phyloP scores from a whole-genome alignment of 2,888 invertebrate species.

The Erebia ligea region DNA sequence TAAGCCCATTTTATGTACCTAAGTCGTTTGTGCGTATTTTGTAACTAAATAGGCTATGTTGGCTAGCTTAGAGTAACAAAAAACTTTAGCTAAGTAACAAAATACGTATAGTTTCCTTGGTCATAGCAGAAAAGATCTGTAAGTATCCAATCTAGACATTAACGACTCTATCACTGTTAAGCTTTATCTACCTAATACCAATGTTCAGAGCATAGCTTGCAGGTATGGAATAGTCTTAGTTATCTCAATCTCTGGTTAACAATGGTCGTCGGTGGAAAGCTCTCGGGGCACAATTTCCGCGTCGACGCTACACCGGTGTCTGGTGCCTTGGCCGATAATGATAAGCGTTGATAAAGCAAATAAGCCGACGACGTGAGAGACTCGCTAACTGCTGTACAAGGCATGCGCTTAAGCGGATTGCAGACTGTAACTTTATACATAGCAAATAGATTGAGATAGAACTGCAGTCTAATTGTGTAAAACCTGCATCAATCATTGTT shows the following conservation, averaged over 20 bases:
- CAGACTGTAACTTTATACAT: not conserved
- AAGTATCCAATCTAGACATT: not conserved
- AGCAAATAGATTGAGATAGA: not conserved
- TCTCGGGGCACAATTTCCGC: constrained; percentile 31
- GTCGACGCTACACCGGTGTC: constrained; percentile 23
- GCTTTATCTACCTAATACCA: not conserved
- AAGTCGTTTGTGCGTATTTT: too few relatives aligned
- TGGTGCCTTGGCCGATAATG: constrained; percentile 27
- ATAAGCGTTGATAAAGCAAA: constrained; percentile 43
- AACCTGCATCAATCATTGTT: too few relatives aligned
- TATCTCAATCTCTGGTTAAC: not conserved
- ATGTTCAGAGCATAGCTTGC: not conserved
- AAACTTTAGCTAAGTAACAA: not conserved
- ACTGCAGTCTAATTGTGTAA: too few relatives aligned
- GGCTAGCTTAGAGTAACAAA: too few relatives aligned
- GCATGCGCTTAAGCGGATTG: constrained; percentile 17
- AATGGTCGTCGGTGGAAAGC: not conserved
- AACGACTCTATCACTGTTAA: not conserved
- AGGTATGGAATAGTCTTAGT: not conserved
- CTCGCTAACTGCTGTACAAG: constrained; percentile 11
- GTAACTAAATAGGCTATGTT: too few relatives aligned
- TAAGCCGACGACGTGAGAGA: constrained; percentile 29
- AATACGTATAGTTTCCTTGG: not conserved
- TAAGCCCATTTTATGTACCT: too few relatives aligned
- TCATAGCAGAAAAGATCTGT: too few relatives aligned